Base-by-base conservation (phyloP, 2,888 invertebrate species). In the Brachynemurus nebulosus region DNA sequence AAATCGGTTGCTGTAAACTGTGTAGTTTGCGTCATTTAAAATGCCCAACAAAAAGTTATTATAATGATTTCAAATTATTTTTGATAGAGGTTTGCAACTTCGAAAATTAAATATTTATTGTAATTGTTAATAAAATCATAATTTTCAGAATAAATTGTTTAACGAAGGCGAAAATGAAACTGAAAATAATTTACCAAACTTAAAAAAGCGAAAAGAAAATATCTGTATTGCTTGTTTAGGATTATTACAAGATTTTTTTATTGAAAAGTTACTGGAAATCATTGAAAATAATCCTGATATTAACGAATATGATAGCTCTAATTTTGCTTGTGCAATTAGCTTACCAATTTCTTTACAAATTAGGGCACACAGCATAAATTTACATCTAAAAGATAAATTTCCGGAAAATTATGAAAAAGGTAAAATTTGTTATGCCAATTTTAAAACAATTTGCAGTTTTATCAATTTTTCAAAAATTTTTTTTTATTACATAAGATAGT, bases 141-240 rank as follows among this genome's bases (percentile, higher is more conserved):
- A n/a, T n/a, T n/a, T n/a, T n/a, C n/a, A n/a, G n/a, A n/a, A n/a
- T n/a, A n/a, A n/a, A n/a, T n/a, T n/a, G n/a, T n/a, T n/a, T n/a
- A 30, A 42, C 42, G 44, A 37, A 27, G 18, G 14, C 19, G 25
- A 34, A 45, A 34, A 40, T 44, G 35, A 42, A 44, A 33, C 41
- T 42, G 46, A 41, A 34, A 42, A 36, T 38, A 47, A 48, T n/a
- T n/a, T n/a, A 48, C 48, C 42, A 42, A 43, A 40, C 48, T 45
- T 53, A 20, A 76, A 75, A 56, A 66, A 65, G 47, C 54, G 60
- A 5, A 74, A 75, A 48, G 49, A 57, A 0, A 67, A 65, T 50
- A 62, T 73, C 1, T 90, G 90, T 54, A 61, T 72, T 1, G 71
- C 75, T 40, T 90, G 89, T 56, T 62, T 89, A 5, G 85, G 83